Evolutionary conservation across 1,140 invertebrate genomes (phyloP).

Genomic region (Trichomalopsis sarcophagae): DNA sequence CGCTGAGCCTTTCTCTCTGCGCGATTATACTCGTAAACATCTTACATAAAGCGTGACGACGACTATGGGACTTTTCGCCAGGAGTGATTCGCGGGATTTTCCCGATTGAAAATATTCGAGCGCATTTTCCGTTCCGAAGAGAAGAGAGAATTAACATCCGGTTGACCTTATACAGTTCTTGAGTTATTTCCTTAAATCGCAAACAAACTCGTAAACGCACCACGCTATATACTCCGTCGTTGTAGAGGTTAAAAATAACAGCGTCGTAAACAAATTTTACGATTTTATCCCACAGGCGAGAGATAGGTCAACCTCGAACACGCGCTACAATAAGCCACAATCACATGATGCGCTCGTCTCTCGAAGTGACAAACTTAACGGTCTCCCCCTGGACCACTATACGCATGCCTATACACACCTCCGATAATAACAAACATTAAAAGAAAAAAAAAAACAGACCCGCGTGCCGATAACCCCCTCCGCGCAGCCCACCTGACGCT

Average conservation of each 20-base stretch:
- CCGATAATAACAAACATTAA: background rate
- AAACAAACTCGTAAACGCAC: background rate
- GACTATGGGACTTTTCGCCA: too few species aligned
- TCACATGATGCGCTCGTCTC: too few species aligned
- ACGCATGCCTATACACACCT: background rate
- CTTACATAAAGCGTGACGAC: constrained; percentile 20
- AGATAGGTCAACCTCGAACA: background rate
- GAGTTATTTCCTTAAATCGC: too few species aligned
- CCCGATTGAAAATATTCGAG: too few species aligned
- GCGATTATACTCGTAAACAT: constrained; percentile 17
- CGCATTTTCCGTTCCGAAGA: too few species aligned
- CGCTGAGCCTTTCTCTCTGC: background rate
- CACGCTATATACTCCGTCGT: background rate
- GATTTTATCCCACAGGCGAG: background rate
- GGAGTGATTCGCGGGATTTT: too few species aligned
- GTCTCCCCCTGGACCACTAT: background rate
- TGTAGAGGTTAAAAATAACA: background rate
- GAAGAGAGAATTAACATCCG: too few species aligned
- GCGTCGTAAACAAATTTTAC: background rate
- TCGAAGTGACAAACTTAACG: background rate
- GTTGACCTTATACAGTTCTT: too few species aligned
- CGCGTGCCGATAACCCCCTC: too few species aligned
- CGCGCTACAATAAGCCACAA: too few species aligned
- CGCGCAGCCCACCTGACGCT: background rate
- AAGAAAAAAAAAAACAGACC: background rate